Evolutionary conservation across 2,888 invertebrate species (phyloP).

Genomic region (Parnassius apollo): DNA sequence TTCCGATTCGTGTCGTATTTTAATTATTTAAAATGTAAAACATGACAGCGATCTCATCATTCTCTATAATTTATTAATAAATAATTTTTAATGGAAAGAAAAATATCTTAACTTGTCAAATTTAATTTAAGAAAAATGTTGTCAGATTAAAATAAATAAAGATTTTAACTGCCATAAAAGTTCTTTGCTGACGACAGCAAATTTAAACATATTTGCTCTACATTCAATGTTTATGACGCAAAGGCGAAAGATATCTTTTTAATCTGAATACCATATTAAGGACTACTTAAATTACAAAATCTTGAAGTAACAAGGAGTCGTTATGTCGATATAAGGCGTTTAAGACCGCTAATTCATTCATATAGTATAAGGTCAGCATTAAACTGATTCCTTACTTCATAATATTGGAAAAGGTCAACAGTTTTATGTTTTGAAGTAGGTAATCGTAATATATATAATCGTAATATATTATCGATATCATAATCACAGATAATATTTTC

Average conservation of each 20-base stretch:
- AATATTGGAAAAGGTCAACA: slow-evolving; percentile 45
- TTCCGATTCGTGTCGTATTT: slow-evolving; percentile 19
- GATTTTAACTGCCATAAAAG: neutral
- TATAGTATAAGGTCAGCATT: slow-evolving; percentile 40
- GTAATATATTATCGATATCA: neutral
- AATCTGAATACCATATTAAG: slow-evolving; percentile 24
- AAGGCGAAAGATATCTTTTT: slow-evolving; percentile 26
- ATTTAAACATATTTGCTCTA: slow-evolving; percentile 13
- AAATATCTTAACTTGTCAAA: slow-evolving; percentile 2
- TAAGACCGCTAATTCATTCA: slow-evolving; percentile 18
- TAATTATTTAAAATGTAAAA: slow-evolving; percentile 23
- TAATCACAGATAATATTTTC: neutral
- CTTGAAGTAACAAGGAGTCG: slow-evolving; percentile 19
- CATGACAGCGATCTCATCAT: slow-evolving; percentile 13
- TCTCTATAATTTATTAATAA: slow-evolving; percentile 5
- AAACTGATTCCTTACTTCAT: slow-evolving; percentile 49
- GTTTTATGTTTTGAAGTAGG: slow-evolving; percentile 44
- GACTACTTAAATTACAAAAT: slow-evolving; percentile 23
- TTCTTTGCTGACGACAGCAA: slow-evolving; percentile 6
- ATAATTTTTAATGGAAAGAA: slow-evolving; percentile 18
- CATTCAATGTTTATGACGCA: slow-evolving; percentile 20
- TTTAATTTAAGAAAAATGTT: slow-evolving; percentile 13
- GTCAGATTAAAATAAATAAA: slow-evolving; percentile 2
- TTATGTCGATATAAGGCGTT: slow-evolving; percentile 17
- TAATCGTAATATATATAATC: slow-evolving; percentile 26